These are phyloP conservation scores for Flexamia atlantica DNA, from an alignment of 2,888 invertebrate species.

Conservation along the genomic window DNA sequence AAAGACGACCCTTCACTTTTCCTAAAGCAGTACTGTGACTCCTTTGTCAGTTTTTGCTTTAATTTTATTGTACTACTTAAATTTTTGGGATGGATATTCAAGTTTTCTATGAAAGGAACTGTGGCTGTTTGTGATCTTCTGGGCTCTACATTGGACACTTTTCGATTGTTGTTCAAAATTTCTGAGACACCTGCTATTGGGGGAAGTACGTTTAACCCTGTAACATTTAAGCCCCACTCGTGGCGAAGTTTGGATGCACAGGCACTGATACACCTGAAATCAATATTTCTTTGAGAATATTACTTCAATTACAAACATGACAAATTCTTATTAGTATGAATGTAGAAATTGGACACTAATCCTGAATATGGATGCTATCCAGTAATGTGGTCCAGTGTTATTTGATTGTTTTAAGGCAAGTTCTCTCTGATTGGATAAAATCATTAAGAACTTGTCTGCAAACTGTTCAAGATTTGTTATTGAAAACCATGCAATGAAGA, in stretches of 20 bases:
- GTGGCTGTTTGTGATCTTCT: background rate
- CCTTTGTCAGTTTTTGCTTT: constrained; percentile 9
- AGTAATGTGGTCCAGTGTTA: no score
- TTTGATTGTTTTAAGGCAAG: no score
- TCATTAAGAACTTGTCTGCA: no score
- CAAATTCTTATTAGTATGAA: no score
- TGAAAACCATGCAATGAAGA: no score
- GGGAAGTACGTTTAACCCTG: constrained; percentile 15
- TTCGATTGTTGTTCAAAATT: constrained; percentile 22
- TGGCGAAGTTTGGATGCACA: constrained; percentile 39
- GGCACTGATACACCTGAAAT: constrained; percentile 43
- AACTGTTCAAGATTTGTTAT: no score
- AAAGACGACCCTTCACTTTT: constrained; percentile 19
- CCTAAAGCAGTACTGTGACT: constrained; percentile 19
- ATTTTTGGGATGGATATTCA: constrained; percentile 19
- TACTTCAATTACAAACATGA: no score
- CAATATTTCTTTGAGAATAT: background rate
- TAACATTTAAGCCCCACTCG: background rate
- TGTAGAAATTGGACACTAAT: no score
- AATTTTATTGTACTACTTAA: constrained; percentile 23
- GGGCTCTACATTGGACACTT: constrained; percentile 21
- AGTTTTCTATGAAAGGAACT: constrained; percentile 39
- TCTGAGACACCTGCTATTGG: constrained; percentile 24
- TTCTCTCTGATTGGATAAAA: no score
- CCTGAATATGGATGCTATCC: no score